phyloP scores from a whole-genome alignment of 2,888 invertebrate species.

The Heliconius erato region DNA sequence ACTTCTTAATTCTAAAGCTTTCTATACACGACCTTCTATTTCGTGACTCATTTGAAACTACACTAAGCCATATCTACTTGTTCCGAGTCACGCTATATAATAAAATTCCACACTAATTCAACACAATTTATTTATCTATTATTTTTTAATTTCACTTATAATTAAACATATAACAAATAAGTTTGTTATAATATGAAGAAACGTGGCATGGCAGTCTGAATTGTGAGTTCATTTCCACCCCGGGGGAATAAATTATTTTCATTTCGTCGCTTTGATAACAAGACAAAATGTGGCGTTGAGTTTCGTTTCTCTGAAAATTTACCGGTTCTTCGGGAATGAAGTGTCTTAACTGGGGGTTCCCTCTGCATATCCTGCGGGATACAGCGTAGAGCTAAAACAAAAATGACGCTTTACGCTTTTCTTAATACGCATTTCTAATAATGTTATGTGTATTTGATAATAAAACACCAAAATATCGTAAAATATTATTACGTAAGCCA shows the following conservation, averaged over 20 bases:
- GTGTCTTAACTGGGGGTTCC: no score
- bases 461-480: no score
- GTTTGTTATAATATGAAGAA: no score
- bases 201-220: no score
- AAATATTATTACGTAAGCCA: not conserved
- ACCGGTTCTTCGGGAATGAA: no score
- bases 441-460: not conserved
- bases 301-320: not conserved
- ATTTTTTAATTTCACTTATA: not conserved
- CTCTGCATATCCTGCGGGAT: no score
- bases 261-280: not conserved
- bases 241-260: not conserved
- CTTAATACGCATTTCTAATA: not conserved
- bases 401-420: no score
- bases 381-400: no score
- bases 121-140: not conserved
- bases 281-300: not conserved
- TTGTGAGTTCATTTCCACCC: not conserved
- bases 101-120: conserved; percentile 11
- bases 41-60: conserved; percentile 35
- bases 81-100: conserved; percentile 24
- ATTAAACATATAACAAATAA: no score
- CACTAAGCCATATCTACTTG: conserved; percentile 21
- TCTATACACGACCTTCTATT: conserved; percentile 39
- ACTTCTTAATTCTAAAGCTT: conserved; percentile 26